Percentiles rank a stretch among this genome's conserved stretches.
Evolutionary conservation across 1,140 invertebrate species (phyloP).

Genomic region (Drosophila pruinosa): DNA sequence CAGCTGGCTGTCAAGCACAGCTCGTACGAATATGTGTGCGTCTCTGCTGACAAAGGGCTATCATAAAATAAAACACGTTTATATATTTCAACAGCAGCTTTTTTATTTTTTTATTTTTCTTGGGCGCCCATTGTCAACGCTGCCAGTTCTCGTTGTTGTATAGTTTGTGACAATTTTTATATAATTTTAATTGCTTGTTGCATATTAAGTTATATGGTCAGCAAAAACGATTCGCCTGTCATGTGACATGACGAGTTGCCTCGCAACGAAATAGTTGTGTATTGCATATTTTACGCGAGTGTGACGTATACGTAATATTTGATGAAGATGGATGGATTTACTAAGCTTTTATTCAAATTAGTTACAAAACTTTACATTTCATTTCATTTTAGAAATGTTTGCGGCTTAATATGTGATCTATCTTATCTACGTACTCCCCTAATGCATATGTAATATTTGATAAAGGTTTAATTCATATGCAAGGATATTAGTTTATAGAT

Average conservation of each 20-base stretch:
- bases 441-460: too few relatives aligned
- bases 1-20: slow-evolving; percentile 66
- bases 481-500: background rate
- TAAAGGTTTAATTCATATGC: too few relatives aligned
- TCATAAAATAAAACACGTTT: slow-evolving; percentile 80
- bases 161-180: slow-evolving; percentile 77
- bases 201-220: slow-evolving; percentile 70
- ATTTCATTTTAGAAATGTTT: background rate
- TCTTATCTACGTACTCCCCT: too few relatives aligned
- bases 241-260: slow-evolving; percentile 9
- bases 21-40: slow-evolving; percentile 24
- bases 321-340: background rate
- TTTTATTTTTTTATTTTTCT: slow-evolving; percentile 23
- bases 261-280: background rate
- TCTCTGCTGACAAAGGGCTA: slow-evolving; percentile 74
- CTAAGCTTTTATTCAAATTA: background rate
- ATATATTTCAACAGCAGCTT: slow-evolving; percentile 57
- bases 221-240: slow-evolving; percentile 48
- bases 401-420: too few relatives aligned
- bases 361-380: background rate
- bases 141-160: slow-evolving; percentile 23
- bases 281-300: background rate
- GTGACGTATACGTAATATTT: background rate
- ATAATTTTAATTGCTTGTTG: slow-evolving; percentile 78
- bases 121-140: slow-evolving; percentile 31